These are phyloP conservation scores for Platichthys flesus DNA, from an alignment of 2,113 vertebrate species.

Conservation along the genomic window DNA sequence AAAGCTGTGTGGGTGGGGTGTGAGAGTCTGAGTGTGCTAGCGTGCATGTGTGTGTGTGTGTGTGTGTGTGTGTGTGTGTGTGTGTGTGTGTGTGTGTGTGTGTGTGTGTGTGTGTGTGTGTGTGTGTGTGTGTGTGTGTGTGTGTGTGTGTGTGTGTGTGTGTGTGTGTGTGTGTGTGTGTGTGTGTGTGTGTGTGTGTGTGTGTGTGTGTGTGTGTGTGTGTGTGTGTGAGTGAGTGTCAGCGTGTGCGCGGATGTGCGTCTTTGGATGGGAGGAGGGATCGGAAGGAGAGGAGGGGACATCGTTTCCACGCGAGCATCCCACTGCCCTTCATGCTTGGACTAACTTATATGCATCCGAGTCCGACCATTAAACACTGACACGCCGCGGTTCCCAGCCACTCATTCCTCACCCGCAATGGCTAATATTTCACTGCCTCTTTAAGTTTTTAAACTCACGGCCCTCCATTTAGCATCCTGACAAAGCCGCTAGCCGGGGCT, in stretches of 20 bases:
- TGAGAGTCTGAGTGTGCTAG: background rate
- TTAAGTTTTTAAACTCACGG: constrained; percentile 94
- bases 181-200: constrained; percentile 48
- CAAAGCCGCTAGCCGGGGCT: constrained; percentile 74
- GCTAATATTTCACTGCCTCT: constrained; percentile 97
- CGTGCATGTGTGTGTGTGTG: constrained; percentile 24
- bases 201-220: background rate
- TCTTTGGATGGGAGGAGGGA: background rate
- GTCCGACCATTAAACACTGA: constrained; percentile 97
- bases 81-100: no score
- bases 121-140: constrained; percentile 23
- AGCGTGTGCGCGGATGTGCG: background rate
- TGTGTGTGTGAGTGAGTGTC: constrained; percentile 10
- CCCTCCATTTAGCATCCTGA: constrained; percentile 90
- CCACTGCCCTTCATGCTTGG: constrained; percentile 99
- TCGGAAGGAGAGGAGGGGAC: constrained; percentile 50
- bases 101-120: background rate
- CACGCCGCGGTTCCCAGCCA: constrained; percentile 91
- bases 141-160: no score
- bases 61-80: background rate
- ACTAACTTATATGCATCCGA: constrained; percentile 97
- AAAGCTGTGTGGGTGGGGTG: constrained; percentile 78
- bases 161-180: no score
- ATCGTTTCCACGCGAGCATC: constrained; percentile 88
- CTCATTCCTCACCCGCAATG: constrained; percentile 97